A percentile compares a stretch with the other conserved stretches of the same genome.
These are phyloP conservation scores for Amblyraja radiata DNA, from an alignment of 2,797 vertebrate species.

Conservation along the genomic window DNA sequence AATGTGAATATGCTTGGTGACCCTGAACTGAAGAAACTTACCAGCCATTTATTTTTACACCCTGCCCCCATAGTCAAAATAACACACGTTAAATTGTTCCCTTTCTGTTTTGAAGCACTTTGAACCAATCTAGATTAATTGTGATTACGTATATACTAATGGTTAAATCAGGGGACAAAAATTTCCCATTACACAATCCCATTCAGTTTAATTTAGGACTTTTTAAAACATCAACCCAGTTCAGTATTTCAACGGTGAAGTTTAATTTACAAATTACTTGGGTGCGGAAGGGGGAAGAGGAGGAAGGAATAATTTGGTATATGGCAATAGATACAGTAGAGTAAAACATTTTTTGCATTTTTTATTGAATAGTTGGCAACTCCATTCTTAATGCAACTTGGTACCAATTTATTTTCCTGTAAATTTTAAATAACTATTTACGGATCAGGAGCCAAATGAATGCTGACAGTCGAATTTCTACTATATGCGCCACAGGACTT, in stretches of 20 bases:
- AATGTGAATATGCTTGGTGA: slow-evolving; percentile 49
- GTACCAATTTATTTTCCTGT: neutral
- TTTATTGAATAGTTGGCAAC: neutral
- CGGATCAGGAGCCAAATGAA: neutral
- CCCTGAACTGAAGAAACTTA: slow-evolving; percentile 45
- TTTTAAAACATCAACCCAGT: neutral
- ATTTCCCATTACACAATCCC: neutral
- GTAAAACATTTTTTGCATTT: neutral
- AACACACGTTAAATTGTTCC: slow-evolving; percentile 56
- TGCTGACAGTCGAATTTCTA: neutral
- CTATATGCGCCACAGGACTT: neutral
- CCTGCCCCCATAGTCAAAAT: slow-evolving; percentile 41
- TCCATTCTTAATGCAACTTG: neutral
- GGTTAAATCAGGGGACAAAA: slow-evolving; percentile 42
- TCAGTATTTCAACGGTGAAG: neutral
- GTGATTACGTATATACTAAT: slow-evolving; percentile 52
- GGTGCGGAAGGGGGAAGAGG: neutral
- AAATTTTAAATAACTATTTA: neutral
- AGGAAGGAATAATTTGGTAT: neutral
- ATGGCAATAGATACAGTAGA: neutral
- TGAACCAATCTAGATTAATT: slow-evolving; percentile 47
- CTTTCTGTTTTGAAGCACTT: slow-evolving; percentile 49
- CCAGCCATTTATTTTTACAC: slow-evolving; percentile 43
- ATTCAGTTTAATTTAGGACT: slow-evolving; percentile 1
- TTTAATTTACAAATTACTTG: neutral